phyloP scores from a whole-genome alignment of 2,888 invertebrate species.

The Choristoneura rosaceana region DNA sequence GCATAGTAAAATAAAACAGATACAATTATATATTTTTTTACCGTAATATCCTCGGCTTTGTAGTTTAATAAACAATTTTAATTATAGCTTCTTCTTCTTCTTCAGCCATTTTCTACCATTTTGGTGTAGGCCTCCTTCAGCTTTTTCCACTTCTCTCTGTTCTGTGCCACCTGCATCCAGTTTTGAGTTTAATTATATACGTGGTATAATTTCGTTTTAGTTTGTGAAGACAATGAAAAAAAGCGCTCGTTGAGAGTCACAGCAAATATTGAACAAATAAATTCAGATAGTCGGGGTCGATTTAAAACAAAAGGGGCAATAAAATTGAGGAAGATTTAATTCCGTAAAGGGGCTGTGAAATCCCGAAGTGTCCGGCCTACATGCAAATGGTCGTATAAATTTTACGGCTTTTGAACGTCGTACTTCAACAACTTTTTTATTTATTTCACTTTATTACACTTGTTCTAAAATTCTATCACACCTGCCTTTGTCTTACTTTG shows the following conservation, averaged over 20 bases:
- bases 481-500: constrained; percentile 37
- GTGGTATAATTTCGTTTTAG: not conserved
- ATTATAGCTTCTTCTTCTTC: no score
- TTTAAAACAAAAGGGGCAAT: constrained; percentile 42
- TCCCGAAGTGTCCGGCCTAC: constrained; percentile 44
- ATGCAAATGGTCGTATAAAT: constrained; percentile 48
- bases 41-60: no score
- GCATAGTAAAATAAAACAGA: not conserved
- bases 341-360: constrained; percentile 44
- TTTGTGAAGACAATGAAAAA: not conserved
- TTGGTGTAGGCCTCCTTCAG: no score
- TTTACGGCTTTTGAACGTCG: constrained; percentile 45
- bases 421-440: constrained; percentile 42
- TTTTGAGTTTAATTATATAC: no score
- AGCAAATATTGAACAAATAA: constrained; percentile 23
- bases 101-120: no score
- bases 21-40: no score
- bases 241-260: not conserved
- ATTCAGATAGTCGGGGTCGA: constrained; percentile 20
- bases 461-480: constrained; percentile 42
- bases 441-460: constrained; percentile 43
- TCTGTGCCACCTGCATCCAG: no score
- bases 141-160: no score
- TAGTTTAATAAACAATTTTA: no score
- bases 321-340: constrained; percentile 44